Conservation (phyloP, 2,888 invertebrate species). For the Meteorus colon region DNA sequence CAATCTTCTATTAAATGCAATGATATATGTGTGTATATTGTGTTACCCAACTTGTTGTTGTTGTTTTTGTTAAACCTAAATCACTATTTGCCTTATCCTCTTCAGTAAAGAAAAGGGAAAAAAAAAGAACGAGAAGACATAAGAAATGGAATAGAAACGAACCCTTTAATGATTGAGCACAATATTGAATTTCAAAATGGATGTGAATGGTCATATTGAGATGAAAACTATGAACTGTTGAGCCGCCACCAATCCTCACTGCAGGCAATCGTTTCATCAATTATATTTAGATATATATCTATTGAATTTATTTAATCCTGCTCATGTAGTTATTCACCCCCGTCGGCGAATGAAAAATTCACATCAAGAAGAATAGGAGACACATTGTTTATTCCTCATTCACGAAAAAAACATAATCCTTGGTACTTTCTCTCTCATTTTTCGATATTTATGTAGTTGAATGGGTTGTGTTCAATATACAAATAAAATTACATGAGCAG, state of each 20-base stretch:
- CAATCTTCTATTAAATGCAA: conserved; percentile 15
- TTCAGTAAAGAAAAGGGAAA: background rate
- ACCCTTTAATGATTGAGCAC: conserved; percentile 24
- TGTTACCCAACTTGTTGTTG: no score
- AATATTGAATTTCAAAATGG: conserved; percentile 41
- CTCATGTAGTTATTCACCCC: background rate
- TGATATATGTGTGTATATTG: background rate
- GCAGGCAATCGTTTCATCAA: conserved; percentile 9
- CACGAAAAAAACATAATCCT: background rate
- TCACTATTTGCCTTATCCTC: background rate
- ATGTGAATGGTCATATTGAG: conserved; percentile 22
- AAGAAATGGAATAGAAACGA: conserved; percentile 14
- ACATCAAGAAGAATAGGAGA: background rate
- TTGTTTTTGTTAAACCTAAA: background rate
- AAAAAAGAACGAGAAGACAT: background rate
- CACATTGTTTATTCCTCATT: background rate
- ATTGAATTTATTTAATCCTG: background rate
- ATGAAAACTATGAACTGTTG: conserved; percentile 13
- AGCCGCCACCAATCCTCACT: conserved; percentile 8
- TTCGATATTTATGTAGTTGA: no score
- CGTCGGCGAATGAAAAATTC: background rate
- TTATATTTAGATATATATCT: background rate
- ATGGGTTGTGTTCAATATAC: no score
- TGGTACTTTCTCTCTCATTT: background rate
- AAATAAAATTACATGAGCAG: no score